Percentiles rank a stretch among this genome's conserved stretches.
These are phyloP conservation scores for Tetanocera ferruginea DNA, from an alignment of 2,888 invertebrate species.

Conservation along the genomic window DNA sequence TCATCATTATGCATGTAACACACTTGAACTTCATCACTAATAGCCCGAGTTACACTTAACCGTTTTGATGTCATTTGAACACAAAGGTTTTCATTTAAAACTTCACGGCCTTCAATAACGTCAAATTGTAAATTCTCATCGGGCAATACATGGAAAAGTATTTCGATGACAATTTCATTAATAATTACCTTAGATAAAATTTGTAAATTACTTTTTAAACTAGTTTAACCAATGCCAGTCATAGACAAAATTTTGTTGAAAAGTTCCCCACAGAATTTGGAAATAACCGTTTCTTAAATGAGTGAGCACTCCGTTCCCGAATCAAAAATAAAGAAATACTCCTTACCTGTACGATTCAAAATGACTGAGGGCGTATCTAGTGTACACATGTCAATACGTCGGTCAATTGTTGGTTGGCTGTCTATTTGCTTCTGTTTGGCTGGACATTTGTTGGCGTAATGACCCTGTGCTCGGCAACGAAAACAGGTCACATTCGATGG, in stretches of 20 bases:
- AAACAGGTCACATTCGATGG: background rate
- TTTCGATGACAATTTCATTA: background rate
- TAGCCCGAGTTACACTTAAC: background rate
- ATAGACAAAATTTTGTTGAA: background rate
- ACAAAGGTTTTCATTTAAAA: background rate
- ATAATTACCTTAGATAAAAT: background rate
- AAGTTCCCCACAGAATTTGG: background rate
- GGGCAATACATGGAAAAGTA: background rate
- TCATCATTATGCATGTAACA: background rate
- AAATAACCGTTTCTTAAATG: background rate
- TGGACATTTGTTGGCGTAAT: background rate
- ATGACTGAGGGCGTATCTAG: background rate
- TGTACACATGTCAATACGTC: no score
- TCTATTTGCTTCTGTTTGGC: background rate
- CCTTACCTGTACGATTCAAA: background rate
- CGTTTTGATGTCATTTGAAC: conserved; percentile 9
- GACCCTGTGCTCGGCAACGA: background rate
- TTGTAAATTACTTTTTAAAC: background rate
- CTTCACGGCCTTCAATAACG: background rate
- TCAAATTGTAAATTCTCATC: background rate
- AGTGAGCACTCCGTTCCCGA: background rate
- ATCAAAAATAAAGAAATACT: background rate
- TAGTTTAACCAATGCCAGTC: background rate
- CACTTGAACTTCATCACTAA: background rate
- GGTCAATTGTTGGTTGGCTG: no score